phyloP scores from a whole-genome alignment of 2,113 vertebrate genomes.

The Ascaphus truei region DNA sequence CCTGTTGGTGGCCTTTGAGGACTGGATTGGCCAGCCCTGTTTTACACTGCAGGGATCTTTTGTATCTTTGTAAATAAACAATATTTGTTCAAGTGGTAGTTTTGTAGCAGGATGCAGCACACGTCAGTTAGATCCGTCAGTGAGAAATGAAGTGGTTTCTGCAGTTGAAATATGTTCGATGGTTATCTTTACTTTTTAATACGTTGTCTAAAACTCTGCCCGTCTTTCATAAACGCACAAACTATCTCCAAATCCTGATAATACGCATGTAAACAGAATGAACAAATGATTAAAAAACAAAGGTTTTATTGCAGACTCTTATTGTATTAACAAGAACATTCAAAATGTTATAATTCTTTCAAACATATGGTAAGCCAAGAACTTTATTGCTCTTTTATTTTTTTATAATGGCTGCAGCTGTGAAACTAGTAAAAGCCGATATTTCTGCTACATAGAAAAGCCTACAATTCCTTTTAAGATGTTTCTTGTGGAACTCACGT shows the following conservation, averaged over 20 bases:
- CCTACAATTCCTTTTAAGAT: neutral
- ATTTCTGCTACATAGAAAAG: neutral
- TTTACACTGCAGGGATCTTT: constrained; percentile 25
- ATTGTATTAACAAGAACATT: constrained; percentile 31
- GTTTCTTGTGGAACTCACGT: neutral
- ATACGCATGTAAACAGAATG: neutral
- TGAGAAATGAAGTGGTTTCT: constrained; percentile 11
- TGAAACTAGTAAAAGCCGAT: constrained; percentile 2
- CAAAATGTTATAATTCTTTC: constrained; percentile 30
- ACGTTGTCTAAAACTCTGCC: neutral
- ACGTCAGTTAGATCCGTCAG: neutral
- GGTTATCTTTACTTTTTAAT: constrained; percentile 15
- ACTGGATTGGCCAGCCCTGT: constrained; percentile 29
- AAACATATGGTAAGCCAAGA: constrained; percentile 21
- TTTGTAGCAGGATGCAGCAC: constrained; percentile 21
- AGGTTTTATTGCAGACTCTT: constrained; percentile 25
- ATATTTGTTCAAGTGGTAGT: constrained; percentile 21
- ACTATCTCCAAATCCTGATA: neutral
- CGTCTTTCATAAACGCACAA: constrained; percentile 7
- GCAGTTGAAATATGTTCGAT: constrained; percentile 4
- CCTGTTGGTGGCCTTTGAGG: no score
- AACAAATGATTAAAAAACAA: constrained; percentile 20
- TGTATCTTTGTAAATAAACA: constrained; percentile 35
- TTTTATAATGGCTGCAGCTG: constrained; percentile 24
- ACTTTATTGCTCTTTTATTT: constrained; percentile 25